These are phyloP conservation scores for Actias luna DNA, from an alignment of 2,888 invertebrate species.

Conservation along the genomic window DNA sequence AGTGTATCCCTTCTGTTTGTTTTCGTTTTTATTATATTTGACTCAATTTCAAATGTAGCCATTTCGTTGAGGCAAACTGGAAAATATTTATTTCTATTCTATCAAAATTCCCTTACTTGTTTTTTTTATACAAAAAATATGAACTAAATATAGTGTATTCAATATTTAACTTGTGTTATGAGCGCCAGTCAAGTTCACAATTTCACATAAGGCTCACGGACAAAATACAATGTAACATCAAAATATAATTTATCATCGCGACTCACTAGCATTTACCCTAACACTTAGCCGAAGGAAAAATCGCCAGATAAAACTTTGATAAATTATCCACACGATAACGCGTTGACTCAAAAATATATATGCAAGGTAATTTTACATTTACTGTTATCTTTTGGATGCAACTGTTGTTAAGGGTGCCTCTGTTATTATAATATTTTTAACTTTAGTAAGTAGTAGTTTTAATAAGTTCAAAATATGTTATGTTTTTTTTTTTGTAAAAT, in stretches of 20 bases:
- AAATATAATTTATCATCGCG: conserved; percentile 42
- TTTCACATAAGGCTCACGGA: neutral
- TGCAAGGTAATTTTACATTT: conserved; percentile 33
- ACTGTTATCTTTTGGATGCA: conserved; percentile 26
- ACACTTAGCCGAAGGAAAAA: conserved; percentile 46
- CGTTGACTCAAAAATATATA: conserved; percentile 49
- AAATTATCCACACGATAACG: conserved; percentile 66
- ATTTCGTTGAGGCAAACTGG: too few species aligned
- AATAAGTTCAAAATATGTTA: neutral
- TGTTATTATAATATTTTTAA: neutral
- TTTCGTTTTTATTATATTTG: too few species aligned
- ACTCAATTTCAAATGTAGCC: too few species aligned
- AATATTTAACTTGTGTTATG: too few species aligned
- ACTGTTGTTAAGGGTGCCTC: neutral
- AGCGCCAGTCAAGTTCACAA: neutral
- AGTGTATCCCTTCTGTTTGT: too few species aligned
- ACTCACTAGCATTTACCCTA: conserved; percentile 41
- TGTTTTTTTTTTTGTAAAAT: neutral
- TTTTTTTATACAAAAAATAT: too few species aligned
- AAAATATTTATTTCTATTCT: too few species aligned
- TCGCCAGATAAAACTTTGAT: conserved; percentile 66
- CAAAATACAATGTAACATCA: conserved; percentile 20
- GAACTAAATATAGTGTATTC: too few species aligned
- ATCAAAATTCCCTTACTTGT: too few species aligned
- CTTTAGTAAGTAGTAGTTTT: neutral